Conservation (phyloP, 2,113 vertebrate species). For the Cyprinodon tularosa region DNA sequence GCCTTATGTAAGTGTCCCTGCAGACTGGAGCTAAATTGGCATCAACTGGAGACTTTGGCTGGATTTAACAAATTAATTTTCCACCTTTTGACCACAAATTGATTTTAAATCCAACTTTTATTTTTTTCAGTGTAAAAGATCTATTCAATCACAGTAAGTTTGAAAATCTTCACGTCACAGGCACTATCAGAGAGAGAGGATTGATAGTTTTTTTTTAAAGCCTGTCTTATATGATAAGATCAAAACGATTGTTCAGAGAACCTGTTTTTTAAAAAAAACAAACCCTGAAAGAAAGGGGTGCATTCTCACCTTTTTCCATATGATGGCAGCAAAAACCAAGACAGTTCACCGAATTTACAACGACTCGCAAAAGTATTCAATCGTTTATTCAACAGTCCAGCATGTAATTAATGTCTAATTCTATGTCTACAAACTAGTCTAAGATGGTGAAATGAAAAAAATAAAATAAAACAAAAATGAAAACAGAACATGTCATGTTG, state of each 20-base stretch:
- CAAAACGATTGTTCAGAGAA: background rate
- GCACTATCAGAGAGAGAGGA: background rate
- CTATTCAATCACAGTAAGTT: background rate
- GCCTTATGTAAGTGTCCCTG: constrained; percentile 70
- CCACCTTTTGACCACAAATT: constrained; percentile 55
- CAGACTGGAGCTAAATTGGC: constrained; percentile 62
- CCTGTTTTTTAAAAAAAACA: too few species aligned
- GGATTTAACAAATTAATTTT: constrained; percentile 58
- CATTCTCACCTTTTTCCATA: constrained; percentile 31
- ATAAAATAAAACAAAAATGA: too few species aligned
- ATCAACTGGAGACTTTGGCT: constrained; percentile 44
- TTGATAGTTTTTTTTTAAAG: background rate
- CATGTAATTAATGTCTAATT: too few species aligned
- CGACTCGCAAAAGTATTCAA: background rate
- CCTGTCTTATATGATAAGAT: too few species aligned
- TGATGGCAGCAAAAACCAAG: constrained; percentile 48
- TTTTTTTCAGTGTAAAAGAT: background rate
- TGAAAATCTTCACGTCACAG: background rate
- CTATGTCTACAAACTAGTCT: too few species aligned
- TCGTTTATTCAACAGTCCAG: too few species aligned
- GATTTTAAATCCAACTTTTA: constrained; percentile 17
- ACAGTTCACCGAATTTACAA: background rate
- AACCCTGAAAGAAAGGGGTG: background rate
- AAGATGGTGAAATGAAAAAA: too few species aligned
- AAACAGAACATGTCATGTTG: too few species aligned